Base-by-base conservation (phyloP, 2,888 invertebrate species). In the Alloscopus bannaensis region DNA sequence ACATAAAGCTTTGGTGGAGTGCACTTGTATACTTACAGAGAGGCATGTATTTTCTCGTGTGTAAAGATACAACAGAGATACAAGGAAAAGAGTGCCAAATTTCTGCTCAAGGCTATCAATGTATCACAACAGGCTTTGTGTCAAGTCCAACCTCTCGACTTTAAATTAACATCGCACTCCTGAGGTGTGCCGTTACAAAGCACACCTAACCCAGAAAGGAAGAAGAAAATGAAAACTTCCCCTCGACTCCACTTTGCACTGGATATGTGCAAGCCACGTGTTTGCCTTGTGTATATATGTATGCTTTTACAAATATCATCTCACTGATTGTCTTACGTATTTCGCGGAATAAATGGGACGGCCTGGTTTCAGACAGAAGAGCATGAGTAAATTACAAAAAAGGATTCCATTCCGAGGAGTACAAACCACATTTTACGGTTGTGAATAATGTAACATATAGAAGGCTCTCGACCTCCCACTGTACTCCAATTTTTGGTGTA, bases 51-150 rank as follows among this genome's bases (percentile, higher is more conserved):
- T n/a, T n/a, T n/a, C n/a, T n/a, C n/a, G n/a, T n/a, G n/a, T n/a
- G n/a, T n/a, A n/a, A n/a, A n/a, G n/a, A n/a, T 28, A 65, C 65
- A 50, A 50, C 50, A 50, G 18, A 8, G 18, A 18, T 11, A 18
- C 18, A 36, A 68, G 40, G n/a, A n/a, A n/a, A 22, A 57, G 47
- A 69, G 42, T 55, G 47, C 50, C 50, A 64, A 72, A 64, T 64
- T 64, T 72, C 64, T 72, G 72, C 72, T 47, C 62, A 40, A 40
- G 72, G 72, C 55, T 72, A 72, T 40, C 55, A 64, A 47, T 72
- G 64, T 72, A 64, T 72, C 72, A 64, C 72, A 72, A 64, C 72
- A 72, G 42, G 40, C 55, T 72, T 40, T 64, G 52, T 64, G 72
- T 64, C 72, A 72, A 55, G 52, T 64, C 52, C 47, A 42, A 26